A percentile compares a stretch with the other conserved stretches of the same genome.
phyloP scores from a whole-genome alignment of 2,797 vertebrate genomes.

The Microctenopoma stevenorrisi region DNA sequence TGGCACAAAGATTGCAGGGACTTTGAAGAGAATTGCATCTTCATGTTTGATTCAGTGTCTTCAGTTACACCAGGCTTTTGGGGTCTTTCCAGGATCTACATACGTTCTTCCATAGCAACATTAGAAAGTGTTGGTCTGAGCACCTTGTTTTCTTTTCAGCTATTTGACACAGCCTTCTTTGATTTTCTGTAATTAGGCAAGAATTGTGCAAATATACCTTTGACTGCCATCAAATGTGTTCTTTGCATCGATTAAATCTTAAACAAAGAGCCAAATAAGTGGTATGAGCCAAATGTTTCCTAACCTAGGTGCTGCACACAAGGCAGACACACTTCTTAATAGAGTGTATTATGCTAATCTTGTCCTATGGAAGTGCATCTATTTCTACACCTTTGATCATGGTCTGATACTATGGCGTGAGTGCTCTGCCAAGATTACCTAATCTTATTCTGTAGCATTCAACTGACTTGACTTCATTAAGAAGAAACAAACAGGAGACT shows the following conservation, averaged over 20 bases:
- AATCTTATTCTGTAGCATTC: background rate
- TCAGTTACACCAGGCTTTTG: conserved; percentile 41
- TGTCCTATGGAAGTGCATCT: background rate
- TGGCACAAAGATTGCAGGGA: conserved; percentile 23
- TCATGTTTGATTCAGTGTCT: conserved; percentile 28
- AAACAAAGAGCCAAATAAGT: conserved; percentile 13
- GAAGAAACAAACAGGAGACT: conserved; percentile 19
- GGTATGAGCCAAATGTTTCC: background rate
- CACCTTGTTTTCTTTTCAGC: background rate
- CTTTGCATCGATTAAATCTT: conserved; percentile 9
- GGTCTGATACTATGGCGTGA: background rate
- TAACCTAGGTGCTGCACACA: background rate
- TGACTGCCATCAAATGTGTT: conserved; percentile 4
- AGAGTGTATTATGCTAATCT: background rate
- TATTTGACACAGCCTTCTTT: conserved; percentile 1
- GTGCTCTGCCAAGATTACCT: background rate
- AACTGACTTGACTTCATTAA: conserved; percentile 27
- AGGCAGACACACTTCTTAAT: too few species aligned
- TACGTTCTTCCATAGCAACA: background rate
- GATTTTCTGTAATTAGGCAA: conserved; percentile 2
- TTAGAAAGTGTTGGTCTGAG: background rate
- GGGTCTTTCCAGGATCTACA: conserved; percentile 41
- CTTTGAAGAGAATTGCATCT: conserved; percentile 37
- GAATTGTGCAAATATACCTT: conserved; percentile 13
- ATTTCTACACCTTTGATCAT: background rate